Base-by-base conservation (phyloP, 2,888 invertebrate genomes). In the Melangyna quadrimaculata region DNA sequence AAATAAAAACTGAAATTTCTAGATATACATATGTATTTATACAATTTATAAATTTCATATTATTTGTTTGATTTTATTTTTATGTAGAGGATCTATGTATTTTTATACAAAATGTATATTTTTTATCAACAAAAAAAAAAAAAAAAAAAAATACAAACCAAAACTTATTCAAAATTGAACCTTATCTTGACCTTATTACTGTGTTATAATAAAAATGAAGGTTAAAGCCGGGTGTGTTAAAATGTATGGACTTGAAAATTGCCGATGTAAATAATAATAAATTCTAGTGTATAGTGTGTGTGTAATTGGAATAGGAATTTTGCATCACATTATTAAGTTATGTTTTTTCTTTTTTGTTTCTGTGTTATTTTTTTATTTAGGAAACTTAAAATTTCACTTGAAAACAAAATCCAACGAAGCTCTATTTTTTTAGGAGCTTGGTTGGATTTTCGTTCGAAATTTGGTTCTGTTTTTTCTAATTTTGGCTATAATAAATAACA, bases 281-380 rank as follows among this genome's bases (percentile, higher is more conserved):
- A 24, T 32, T 29, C 3, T 4, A 14, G 65, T 32, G 65, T 40
- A 22, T 32, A n/a, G n/a, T 29, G 45, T 55, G 55, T 53, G 55
- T 71, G 32, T 71, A 32, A 59, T 59, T 72, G 59, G 22, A 48
- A 48, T 48, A 72, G 35, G 32, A 72, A 72, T 65, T 65, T 32
- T 65, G 10, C 6, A 63, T 37, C 43, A 29, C 43, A 63, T 19
- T 37, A 63, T 19, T 37, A 4, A 27, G 6, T 51, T 27, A 14
- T 7, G 4, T 14, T 40, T n/a, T 0, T 40, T n/a, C 32, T 40
- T n/a, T 0, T 40, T n/a, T 57, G 2, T 17, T 29, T 55, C 4
- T 57, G n/a, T 3, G n/a, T n/a, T n/a, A n/a, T 37, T 57, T 32
- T 32, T 7, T 32, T n/a, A 12, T 14, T 3, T 8, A 8, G 51